A percentile compares a stretch with the other conserved stretches of the same genome.
phyloP scores from a whole-genome alignment of 2,113 vertebrate species.

The Gracilinanus agilis region DNA sequence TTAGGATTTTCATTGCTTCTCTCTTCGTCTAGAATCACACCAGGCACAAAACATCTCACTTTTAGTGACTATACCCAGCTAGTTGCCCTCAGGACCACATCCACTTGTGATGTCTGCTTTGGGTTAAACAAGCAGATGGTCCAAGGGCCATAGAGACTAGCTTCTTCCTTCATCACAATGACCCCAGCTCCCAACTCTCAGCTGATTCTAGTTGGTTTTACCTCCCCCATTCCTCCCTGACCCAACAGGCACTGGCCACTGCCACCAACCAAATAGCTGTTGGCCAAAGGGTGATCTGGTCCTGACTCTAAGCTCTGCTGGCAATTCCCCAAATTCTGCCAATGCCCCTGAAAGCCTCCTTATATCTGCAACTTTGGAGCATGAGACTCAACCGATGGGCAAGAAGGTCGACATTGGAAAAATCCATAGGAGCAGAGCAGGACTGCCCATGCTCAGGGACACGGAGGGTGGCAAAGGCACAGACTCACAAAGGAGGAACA shows the following conservation, averaged over 20 bases:
- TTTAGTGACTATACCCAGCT: too few relatives aligned
- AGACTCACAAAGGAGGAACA: too few relatives aligned
- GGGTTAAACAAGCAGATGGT: conserved; percentile 20
- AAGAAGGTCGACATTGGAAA: conserved; percentile 37
- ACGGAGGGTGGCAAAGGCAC: too few relatives aligned
- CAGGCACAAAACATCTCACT: too few relatives aligned
- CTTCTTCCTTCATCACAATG: conserved; percentile 73
- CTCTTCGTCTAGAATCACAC: too few relatives aligned
- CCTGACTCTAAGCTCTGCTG: conserved; percentile 79
- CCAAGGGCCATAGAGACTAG: conserved; percentile 74
- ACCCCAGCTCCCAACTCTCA: conserved; percentile 76
- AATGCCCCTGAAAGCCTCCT: conserved; percentile 75
- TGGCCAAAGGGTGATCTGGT: conserved; percentile 80
- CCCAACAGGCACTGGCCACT: conserved; percentile 72
- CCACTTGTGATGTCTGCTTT: neutral
- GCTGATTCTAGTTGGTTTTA: conserved; percentile 80
- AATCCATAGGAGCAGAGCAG: too few relatives aligned
- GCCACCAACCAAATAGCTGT: conserved; percentile 70
- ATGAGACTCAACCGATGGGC: conserved; percentile 74
- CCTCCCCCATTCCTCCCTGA: conserved; percentile 72
- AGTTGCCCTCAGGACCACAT: neutral
- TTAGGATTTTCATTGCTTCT: too few relatives aligned
- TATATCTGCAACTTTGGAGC: conserved; percentile 76
- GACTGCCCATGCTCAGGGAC: too few relatives aligned
- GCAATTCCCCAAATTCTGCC: conserved; percentile 61